Evolutionary conservation across 2,113 vertebrate genomes (phyloP).

Genomic region (Heterotis niloticus): DNA sequence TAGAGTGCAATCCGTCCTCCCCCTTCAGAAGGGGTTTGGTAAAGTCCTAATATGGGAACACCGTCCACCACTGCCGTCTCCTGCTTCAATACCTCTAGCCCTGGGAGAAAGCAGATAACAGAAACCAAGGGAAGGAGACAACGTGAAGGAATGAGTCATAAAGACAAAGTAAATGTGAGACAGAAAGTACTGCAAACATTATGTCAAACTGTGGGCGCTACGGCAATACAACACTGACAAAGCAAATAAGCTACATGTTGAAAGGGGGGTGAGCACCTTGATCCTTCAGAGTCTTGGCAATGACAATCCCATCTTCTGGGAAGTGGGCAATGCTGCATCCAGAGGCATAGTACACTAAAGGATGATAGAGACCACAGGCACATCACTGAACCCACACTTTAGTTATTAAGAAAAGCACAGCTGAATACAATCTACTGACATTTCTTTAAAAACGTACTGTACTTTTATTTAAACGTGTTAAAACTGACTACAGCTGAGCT

Average conservation of each 20-base stretch:
- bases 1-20: constrained; percentile 90
- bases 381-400: background rate
- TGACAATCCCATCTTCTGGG: constrained; percentile 91
- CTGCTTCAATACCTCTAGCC: constrained; percentile 92
- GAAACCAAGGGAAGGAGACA: background rate
- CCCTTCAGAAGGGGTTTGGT: constrained; percentile 83
- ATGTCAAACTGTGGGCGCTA: constrained; percentile 13
- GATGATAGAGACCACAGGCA: constrained; percentile 1
- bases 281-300: constrained; percentile 93
- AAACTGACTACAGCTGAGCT: background rate
- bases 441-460: background rate
- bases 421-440: background rate
- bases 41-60: constrained; percentile 88
- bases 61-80: constrained; percentile 86
- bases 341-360: constrained; percentile 91
- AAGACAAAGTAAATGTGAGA: background rate
- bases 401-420: background rate
- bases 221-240: constrained; percentile 26
- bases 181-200: too few species aligned
- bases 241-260: background rate
- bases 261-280: constrained; percentile 72
- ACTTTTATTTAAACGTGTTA: background rate
- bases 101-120: constrained; percentile 54
- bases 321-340: constrained; percentile 95
- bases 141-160: background rate